Base-by-base conservation (phyloP, 2,113 vertebrate genomes). In the Zosterops borbonicus region DNA sequence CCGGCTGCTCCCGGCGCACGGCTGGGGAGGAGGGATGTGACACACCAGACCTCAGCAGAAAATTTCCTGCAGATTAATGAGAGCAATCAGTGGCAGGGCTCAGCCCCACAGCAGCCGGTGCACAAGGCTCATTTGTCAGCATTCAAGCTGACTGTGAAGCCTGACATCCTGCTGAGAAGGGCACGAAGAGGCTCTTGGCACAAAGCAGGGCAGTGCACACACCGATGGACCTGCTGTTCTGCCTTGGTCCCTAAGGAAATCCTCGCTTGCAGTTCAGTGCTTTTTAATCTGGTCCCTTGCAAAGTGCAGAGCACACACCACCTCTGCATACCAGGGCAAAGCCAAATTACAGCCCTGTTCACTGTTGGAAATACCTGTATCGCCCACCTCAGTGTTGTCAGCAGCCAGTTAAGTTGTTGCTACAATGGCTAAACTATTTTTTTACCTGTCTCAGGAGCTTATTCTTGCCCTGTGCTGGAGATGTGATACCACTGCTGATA, bases 51-150 rank as follows among this genome's bases (percentile, higher is more conserved):
- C 28, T 90, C n/a, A 35, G 55, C 68, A 1, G 11, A 88, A 83
- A 73, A 46, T 70, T 78, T 92, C 64, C 52, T 58, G 65, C 69
- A 71, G 89, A 91, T 92, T 78, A 92, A 81, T 78, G 80, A 80
- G 1, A 81, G 33, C 56, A 42, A 49, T 42, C 73, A 63, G 56
- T 49, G 76, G 22, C 47, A 33, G 47, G 77, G 53, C 76, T 83
- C 75, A 93, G 92, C 52, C 80, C 73, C 8, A 8, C 0, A 1
- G 90, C 88, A 83, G 67, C 42, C 0, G 0, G 50, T 27, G 50
- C 3, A 1, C 68, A n/a, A 65, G 33, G 63, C 75, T 93, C 76
- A n/a, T 80, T 77, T 85, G 71, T 85, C 83, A 83, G 79, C 82
- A 4, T 56, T 85, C 25, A 50, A 59, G 83, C 67, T 55, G 83